phyloP scores from a whole-genome alignment of 2,797 vertebrate species.

The Bradypodion pumilum region DNA sequence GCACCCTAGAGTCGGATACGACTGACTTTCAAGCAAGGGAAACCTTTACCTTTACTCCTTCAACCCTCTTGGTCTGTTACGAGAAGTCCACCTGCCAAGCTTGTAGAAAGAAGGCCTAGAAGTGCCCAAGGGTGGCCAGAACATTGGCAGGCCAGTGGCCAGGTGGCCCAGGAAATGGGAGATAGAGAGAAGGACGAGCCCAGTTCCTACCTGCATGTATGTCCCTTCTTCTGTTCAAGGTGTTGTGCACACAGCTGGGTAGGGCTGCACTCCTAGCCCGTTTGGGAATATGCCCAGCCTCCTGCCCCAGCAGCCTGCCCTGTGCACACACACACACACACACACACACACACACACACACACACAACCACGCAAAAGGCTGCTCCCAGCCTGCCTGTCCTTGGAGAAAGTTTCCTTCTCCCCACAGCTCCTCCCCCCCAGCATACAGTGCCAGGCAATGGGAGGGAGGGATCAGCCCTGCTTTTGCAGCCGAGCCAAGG shows the following conservation, averaged over 20 bases:
- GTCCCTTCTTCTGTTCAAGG: not conserved
- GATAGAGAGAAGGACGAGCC: slow-evolving; percentile 7
- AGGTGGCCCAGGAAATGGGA: not conserved
- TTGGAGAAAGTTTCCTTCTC: slow-evolving; percentile 49
- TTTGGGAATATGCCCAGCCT: not conserved
- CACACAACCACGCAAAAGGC: too few species aligned
- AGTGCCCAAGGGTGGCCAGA: not conserved
- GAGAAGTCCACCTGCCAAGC: not conserved
- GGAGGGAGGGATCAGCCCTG: slow-evolving; percentile 49
- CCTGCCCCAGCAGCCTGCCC: not conserved
- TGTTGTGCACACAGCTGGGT: not conserved
- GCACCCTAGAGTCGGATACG: too few species aligned
- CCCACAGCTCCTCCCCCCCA: slow-evolving; percentile 62
- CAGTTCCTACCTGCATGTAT: slow-evolving; percentile 36
- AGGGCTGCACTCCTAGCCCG: not conserved
- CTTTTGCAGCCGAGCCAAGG: slow-evolving; percentile 52
- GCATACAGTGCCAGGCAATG: slow-evolving; percentile 61
- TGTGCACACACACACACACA: too few species aligned
- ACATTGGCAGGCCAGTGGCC: not conserved
- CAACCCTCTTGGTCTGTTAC: not conserved
- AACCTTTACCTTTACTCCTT: too few species aligned
- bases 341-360: too few species aligned
- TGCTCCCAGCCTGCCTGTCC: slow-evolving; percentile 44
- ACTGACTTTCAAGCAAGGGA: too few species aligned
- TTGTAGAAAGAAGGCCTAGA: not conserved